A percentile compares a stretch with the other conserved stretches of the same genome.
These are phyloP conservation scores for Dicerorhinus sumatrensis DNA, from an alignment of 2,113 vertebrate genomes.

Conservation along the genomic window DNA sequence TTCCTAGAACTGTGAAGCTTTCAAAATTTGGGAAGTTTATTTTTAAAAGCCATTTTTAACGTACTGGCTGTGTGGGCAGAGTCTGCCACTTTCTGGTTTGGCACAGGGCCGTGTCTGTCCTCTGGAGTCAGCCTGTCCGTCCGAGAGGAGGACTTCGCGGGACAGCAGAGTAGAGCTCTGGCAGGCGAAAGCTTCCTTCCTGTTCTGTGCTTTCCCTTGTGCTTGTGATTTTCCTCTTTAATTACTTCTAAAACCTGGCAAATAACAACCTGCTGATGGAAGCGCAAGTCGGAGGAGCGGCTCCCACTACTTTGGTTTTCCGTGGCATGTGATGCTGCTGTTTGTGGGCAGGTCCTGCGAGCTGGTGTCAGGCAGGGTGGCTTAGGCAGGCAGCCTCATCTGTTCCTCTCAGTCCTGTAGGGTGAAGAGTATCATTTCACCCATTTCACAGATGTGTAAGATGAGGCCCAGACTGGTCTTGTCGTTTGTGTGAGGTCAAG, in stretches of 20 bases:
- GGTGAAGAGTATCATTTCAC: accelerated
- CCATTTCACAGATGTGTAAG: neutral
- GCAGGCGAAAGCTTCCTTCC: neutral
- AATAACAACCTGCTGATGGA: accelerated
- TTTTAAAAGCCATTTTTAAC: neutral
- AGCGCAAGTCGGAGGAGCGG: accelerated
- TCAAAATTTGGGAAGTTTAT: neutral
- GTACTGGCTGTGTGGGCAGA: accelerated
- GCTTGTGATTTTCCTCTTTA: neutral
- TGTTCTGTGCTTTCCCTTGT: accelerated
- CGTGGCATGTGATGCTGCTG: accelerated
- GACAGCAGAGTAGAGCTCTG: accelerated
- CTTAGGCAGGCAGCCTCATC: accelerated
- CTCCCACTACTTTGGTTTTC: accelerated
- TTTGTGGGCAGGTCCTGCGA: accelerated
- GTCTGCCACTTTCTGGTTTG: too few relatives aligned
- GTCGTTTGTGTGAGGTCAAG: accelerated
- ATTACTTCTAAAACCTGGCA: too few relatives aligned
- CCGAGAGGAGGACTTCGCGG: accelerated
- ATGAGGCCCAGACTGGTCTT: neutral
- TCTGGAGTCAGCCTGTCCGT: accelerated
- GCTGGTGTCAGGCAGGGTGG: accelerated
- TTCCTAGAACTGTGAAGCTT: neutral
- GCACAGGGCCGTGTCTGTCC: accelerated
- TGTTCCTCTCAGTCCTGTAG: accelerated